phyloP scores from a whole-genome alignment of 2,888 invertebrate genomes.

The Apoda limacodes region DNA sequence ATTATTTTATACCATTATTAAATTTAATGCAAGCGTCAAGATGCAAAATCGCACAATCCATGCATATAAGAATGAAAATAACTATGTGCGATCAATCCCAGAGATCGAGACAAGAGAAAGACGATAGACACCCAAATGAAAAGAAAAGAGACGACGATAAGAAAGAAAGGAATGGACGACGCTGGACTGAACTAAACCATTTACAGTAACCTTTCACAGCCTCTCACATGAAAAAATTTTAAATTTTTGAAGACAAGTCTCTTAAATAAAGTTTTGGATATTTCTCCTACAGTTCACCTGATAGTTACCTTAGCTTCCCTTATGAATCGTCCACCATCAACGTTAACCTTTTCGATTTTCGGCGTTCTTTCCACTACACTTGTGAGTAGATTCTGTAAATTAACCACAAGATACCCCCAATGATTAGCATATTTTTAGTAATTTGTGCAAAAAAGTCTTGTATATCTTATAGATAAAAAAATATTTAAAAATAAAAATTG shows the following conservation, averaged over 20 bases:
- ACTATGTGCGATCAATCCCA: conserved; percentile 26
- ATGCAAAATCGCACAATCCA: conserved; percentile 4
- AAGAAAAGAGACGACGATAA: conserved; percentile 18
- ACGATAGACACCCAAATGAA: conserved; percentile 26
- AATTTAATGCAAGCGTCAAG: no score
- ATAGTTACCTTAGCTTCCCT: conserved; percentile 96
- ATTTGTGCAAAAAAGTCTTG: conserved; percentile 5
- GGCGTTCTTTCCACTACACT: conserved; percentile 93
- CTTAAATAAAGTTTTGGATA: no score
- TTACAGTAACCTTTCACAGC: conserved; percentile 41
- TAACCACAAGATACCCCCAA: conserved; percentile 44
- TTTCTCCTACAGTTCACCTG: no score
- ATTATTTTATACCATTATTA: no score
- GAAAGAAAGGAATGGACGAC: conserved; percentile 26
- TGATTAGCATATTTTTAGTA: conserved; percentile 13
- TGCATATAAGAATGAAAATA: conserved; percentile 6
- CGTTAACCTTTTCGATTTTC: conserved; percentile 95
- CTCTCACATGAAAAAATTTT: conserved; percentile 24
- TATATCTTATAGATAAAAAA: conserved; percentile 1
- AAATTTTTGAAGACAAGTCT: no score
- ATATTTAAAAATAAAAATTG: conserved; percentile 21
- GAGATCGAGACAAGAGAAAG: conserved; percentile 30
- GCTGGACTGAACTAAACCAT: conserved; percentile 47
- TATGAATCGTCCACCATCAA: conserved; percentile 94
- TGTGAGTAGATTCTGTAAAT: conserved; percentile 87